Conservation (phyloP, 2,113 vertebrate species). For the Chrysochloris asiatica region DNA sequence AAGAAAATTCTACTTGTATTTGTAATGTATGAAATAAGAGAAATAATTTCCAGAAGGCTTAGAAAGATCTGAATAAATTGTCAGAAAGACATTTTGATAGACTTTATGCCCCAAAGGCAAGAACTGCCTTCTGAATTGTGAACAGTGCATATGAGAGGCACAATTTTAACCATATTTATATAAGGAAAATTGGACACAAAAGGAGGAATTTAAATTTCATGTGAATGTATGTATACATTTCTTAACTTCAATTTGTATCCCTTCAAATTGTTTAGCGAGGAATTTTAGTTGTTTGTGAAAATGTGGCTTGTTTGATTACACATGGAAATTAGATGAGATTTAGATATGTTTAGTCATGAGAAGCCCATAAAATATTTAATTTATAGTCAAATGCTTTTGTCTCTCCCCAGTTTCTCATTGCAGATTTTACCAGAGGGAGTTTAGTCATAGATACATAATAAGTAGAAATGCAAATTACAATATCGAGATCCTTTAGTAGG, state of each 20-base stretch:
- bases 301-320: constrained; percentile 1
- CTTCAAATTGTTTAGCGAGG: background rate
- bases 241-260: background rate
- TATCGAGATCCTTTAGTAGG: background rate
- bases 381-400: constrained; percentile 37
- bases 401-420: background rate
- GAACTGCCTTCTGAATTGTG: background rate
- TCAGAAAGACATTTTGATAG: background rate
- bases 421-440: background rate
- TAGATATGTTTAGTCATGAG: background rate
- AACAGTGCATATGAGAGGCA: background rate
- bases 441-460: constrained; percentile 4
- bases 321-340: constrained; percentile 18
- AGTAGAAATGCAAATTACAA: constrained; percentile 1
- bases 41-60: background rate
- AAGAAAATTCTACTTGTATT: background rate
- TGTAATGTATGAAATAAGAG: background rate
- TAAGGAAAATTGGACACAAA: background rate
- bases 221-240: background rate
- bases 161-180: background rate
- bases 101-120: background rate
- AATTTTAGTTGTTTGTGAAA: constrained; percentile 36
- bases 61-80: background rate
- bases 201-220: background rate
- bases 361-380: constrained; percentile 23